Evolutionary conservation across 2,113 vertebrate genomes (phyloP).

Genomic region (Oxyruncus cristatus): DNA sequence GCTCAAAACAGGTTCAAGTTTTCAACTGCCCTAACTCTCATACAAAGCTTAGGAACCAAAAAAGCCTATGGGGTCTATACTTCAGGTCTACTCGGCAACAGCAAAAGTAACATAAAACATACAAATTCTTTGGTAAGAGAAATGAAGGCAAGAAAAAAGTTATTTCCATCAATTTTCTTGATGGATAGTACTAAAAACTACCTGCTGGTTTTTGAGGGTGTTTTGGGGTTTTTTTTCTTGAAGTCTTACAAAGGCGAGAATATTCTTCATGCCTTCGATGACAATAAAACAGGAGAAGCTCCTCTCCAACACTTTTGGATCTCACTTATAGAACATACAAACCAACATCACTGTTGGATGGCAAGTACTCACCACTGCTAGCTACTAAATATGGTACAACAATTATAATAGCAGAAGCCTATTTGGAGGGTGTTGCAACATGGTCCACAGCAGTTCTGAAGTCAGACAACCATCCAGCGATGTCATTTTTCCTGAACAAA

Average conservation of each 20-base stretch:
- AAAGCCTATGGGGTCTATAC: not conserved
- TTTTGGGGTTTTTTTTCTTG: fast-evolving
- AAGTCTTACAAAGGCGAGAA: not conserved
- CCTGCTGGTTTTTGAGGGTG: fast-evolving
- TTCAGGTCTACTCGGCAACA: not conserved
- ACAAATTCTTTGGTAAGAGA: not conserved
- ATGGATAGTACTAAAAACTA: not conserved
- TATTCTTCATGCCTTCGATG: not conserved
- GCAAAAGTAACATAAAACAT: not conserved
- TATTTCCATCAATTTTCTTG: not conserved
- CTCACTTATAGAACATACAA: not conserved
- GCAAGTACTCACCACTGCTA: not conserved
- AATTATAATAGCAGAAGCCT: not conserved
- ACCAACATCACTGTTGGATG: not conserved
- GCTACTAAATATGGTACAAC: not conserved
- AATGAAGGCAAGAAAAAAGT: not conserved
- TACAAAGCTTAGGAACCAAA: not conserved
- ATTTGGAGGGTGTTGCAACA: not conserved
- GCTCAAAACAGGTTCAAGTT: not conserved
- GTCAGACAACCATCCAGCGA: not conserved
- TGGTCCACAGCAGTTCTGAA: not conserved
- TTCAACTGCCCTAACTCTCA: not conserved
- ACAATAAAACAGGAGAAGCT: not conserved
- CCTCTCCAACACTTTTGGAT: not conserved
- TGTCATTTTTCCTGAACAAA: not conserved